Conservation (phyloP, 2,888 invertebrate genomes). For the Hipparchia sbordonii region DNA sequence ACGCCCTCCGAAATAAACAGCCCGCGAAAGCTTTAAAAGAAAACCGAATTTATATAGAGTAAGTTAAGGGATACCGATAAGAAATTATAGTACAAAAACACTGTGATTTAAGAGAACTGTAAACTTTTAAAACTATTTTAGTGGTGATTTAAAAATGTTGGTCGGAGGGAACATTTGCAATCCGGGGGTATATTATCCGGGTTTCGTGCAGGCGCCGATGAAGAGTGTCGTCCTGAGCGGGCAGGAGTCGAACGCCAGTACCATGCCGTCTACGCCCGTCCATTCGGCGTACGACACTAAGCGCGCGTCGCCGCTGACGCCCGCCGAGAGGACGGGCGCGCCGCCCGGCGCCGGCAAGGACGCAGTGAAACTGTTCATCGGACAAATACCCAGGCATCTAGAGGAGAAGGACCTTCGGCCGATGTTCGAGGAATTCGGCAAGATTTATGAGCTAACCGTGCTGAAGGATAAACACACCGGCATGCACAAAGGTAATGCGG, state of each 20-base stretch:
- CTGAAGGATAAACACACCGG: slow-evolving; percentile 97
- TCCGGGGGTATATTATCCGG: slow-evolving; percentile 63
- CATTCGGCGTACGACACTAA: slow-evolving; percentile 56
- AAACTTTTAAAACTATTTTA: slow-evolving; percentile 39
- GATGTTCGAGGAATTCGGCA: slow-evolving; percentile 96
- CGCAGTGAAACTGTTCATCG: slow-evolving; percentile 94
- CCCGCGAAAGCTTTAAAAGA: slow-evolving; percentile 70
- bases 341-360: slow-evolving; percentile 78
- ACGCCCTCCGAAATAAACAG: slow-evolving; percentile 69
- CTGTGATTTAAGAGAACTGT: slow-evolving; percentile 46
- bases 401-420: slow-evolving; percentile 94
- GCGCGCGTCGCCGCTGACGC: slow-evolving; percentile 62
- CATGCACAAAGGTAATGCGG: slow-evolving; percentile 92
- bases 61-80: slow-evolving; percentile 48
- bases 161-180: slow-evolving; percentile 69
- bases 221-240: slow-evolving; percentile 46
- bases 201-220: slow-evolving; percentile 59
- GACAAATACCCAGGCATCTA: slow-evolving; percentile 95
- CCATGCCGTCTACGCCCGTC: slow-evolving; percentile 76
- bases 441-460: slow-evolving; percentile 96
- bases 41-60: slow-evolving; percentile 81
- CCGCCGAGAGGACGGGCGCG: slow-evolving; percentile 73
- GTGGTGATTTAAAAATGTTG: slow-evolving; percentile 68
- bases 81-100: slow-evolving; percentile 63
- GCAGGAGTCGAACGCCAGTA: slow-evolving; percentile 58